phyloP scores from a whole-genome alignment of 2,113 vertebrate species.

The Isurus oxyrinchus region DNA sequence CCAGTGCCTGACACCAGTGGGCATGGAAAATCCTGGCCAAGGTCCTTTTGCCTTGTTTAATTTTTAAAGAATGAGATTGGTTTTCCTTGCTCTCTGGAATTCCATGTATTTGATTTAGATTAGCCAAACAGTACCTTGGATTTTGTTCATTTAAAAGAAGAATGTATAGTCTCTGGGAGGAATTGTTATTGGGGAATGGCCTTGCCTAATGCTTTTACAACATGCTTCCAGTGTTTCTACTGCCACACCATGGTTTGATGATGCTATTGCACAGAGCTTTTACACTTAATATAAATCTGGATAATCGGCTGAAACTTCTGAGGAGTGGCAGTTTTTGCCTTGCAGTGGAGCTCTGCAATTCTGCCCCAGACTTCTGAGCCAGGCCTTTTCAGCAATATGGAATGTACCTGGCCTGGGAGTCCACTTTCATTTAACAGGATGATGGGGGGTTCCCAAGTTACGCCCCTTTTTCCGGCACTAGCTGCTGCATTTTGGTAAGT shows the following conservation, averaged over 20 bases:
- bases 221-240: conserved; percentile 32
- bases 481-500: too few species aligned
- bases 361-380: too few species aligned
- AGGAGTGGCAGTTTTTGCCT: too few species aligned
- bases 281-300: not conserved
- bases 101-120: not conserved
- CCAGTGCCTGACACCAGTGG: too few species aligned
- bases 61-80: not conserved
- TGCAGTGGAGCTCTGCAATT: too few species aligned
- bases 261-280: conserved; percentile 40
- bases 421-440: too few species aligned
- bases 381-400: too few species aligned
- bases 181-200: not conserved
- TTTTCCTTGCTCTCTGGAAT: not conserved
- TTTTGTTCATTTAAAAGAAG: not conserved
- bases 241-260: conserved; percentile 51
- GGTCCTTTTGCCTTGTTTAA: not conserved
- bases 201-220: not conserved
- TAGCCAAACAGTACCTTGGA: not conserved
- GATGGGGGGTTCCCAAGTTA: too few species aligned
- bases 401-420: too few species aligned
- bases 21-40: too few species aligned
- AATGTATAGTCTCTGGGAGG: not conserved
- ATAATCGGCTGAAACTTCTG: not conserved
- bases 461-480: too few species aligned